Conservation (phyloP, 1,140 invertebrate species). For the Lutraria rhynchaena region DNA sequence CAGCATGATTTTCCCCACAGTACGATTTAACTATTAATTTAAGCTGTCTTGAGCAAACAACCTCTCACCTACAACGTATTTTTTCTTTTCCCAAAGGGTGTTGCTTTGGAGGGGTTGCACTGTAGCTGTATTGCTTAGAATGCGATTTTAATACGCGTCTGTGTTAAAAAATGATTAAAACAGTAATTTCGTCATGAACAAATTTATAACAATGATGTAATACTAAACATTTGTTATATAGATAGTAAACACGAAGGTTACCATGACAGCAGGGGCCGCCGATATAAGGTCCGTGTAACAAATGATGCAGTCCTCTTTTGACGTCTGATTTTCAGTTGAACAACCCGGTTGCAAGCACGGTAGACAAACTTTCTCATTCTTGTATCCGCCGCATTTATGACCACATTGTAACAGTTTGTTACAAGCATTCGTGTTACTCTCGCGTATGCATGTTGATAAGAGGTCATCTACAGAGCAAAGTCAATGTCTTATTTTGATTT, state of each 20-base stretch:
- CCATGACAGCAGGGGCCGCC: slow-evolving; percentile 94
- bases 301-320: slow-evolving; percentile 99
- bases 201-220: too few species aligned
- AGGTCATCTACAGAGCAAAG: background rate
- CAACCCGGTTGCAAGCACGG: slow-evolving; percentile 16
- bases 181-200: background rate
- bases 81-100: too few species aligned
- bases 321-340: slow-evolving; percentile 87
- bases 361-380: slow-evolving; percentile 8
- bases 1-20: too few species aligned
- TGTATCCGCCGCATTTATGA: slow-evolving; percentile 31
- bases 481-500: too few species aligned
- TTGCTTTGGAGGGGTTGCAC: too few species aligned
- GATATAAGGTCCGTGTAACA: slow-evolving; percentile 97
- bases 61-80: too few species aligned
- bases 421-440: background rate
- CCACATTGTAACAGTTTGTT: slow-evolving; percentile 27
- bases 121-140: too few species aligned
- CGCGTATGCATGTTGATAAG: background rate
- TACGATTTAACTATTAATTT: too few species aligned
- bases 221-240: background rate
- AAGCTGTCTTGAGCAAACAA: too few species aligned
- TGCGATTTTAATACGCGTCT: too few species aligned
- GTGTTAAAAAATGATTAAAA: too few species aligned
- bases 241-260: slow-evolving; percentile 67